Evolutionary conservation across 2,113 vertebrate genomes (phyloP).

Genomic region (Fukomys damarensis): DNA sequence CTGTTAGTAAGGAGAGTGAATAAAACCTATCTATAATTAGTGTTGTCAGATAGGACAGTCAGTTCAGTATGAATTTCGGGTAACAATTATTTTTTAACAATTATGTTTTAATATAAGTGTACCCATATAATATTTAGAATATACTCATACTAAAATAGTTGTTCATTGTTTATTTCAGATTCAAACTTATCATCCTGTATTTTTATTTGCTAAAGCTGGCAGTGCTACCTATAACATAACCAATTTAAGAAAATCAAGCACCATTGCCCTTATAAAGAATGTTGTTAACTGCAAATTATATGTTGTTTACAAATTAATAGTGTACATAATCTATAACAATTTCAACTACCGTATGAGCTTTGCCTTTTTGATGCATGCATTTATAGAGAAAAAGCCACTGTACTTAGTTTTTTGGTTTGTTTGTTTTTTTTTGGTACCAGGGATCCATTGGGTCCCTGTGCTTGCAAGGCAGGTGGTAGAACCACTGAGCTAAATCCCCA

Average conservation of each 20-base stretch:
- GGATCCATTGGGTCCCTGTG: too few relatives aligned
- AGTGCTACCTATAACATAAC: conserved; percentile 14
- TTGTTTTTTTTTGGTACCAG: too few relatives aligned
- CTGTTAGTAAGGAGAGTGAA: background rate
- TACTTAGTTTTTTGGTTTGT: background rate
- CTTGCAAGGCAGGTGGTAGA: too few relatives aligned
- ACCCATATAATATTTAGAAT: background rate
- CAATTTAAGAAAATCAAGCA: conserved; percentile 24
- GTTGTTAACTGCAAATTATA: conserved; percentile 10
- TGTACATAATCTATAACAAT: background rate
- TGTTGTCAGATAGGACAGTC: background rate
- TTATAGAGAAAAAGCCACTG: background rate
- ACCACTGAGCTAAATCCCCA: too few relatives aligned
- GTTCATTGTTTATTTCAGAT: conserved; percentile 36
- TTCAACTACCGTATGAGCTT: background rate
- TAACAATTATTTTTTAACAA: conserved; percentile 30
- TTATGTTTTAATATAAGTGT: conserved; percentile 35
- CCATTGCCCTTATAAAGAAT: conserved; percentile 42
- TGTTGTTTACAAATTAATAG: background rate
- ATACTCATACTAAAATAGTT: background rate
- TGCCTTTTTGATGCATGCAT: background rate
- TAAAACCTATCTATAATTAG: background rate
- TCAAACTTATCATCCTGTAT: background rate
- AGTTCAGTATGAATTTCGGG: conserved; percentile 44
- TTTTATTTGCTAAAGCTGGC: conserved; percentile 27